A percentile compares a stretch with the other conserved stretches of the same genome.
Conservation (phyloP, 1,140 invertebrate genomes). For the Euura saliciscinereae region DNA sequence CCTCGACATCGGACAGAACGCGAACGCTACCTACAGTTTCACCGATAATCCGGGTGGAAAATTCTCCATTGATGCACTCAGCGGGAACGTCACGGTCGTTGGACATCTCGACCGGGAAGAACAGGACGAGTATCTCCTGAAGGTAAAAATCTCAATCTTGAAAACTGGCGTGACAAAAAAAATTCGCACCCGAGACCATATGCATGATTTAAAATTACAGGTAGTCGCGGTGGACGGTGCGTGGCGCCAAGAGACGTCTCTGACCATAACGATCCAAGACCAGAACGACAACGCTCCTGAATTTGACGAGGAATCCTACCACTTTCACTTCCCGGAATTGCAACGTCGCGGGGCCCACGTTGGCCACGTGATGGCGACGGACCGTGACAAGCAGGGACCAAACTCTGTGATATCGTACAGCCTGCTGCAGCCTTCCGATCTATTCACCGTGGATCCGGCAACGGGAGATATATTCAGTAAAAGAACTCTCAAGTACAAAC, state of each 20-base stretch:
- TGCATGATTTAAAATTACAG: not conserved
- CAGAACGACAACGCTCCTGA: slow-evolving; percentile 94
- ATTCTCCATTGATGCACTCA: slow-evolving; percentile 86
- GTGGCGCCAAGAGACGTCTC: slow-evolving; percentile 85
- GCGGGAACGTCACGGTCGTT: slow-evolving; percentile 91
- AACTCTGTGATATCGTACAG: slow-evolving; percentile 94
- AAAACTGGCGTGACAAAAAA: not conserved
- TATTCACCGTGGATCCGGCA: slow-evolving; percentile 89
- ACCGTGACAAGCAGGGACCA: slow-evolving; percentile 90
- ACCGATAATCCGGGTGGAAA: slow-evolving; percentile 87
- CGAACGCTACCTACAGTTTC: slow-evolving; percentile 88
- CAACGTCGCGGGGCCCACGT: slow-evolving; percentile 80
- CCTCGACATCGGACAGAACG: slow-evolving; percentile 84
- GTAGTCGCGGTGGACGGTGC: slow-evolving; percentile 87
- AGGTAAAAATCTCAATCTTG: slow-evolving; percentile 45
- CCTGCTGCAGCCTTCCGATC: slow-evolving; percentile 86
- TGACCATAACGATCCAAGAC: slow-evolving; percentile 93
- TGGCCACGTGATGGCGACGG: slow-evolving; percentile 86
- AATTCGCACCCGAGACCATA: not conserved
- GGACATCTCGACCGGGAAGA: slow-evolving; percentile 84
- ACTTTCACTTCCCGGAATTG: slow-evolving; percentile 88
- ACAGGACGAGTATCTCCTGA: slow-evolving; percentile 89
- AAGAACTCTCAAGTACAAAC: slow-evolving; percentile 79
- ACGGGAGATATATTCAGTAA: slow-evolving; percentile 91
- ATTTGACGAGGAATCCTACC: slow-evolving; percentile 86